Evolutionary conservation across 1,140 invertebrate genomes (phyloP).

Genomic region (Brachionus paranguensis): DNA sequence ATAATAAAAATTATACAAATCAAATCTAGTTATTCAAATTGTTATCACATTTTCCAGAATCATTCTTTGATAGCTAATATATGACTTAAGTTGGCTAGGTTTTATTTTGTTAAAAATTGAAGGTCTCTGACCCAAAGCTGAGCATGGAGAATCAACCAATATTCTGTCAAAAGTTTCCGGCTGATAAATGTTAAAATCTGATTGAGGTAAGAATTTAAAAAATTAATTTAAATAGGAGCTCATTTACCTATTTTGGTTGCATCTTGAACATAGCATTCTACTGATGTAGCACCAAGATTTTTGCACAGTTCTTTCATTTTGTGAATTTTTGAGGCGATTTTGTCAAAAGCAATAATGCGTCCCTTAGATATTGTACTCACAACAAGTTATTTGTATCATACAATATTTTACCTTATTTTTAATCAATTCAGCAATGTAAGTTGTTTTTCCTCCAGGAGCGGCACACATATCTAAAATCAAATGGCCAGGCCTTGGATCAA

Average conservation of each 20-base stretch:
- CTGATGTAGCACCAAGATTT: constrained; percentile 86
- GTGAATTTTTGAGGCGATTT: constrained; percentile 79
- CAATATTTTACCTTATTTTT: constrained; percentile 70
- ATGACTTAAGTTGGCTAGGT: not conserved
- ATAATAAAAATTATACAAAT: not conserved
- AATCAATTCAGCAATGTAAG: constrained; percentile 92
- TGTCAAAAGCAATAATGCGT: constrained; percentile 90
- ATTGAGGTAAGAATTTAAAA: not conserved
- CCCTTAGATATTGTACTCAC: constrained; percentile 57
- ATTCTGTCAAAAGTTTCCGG: constrained; percentile 83
- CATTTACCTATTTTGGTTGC: constrained; percentile 63
- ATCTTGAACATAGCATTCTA: constrained; percentile 82
- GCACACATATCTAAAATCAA: constrained; percentile 90
- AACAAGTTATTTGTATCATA: too few species aligned
- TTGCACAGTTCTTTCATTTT: constrained; percentile 94
- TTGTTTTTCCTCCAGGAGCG: constrained; percentile 95
- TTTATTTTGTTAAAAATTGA: not conserved
- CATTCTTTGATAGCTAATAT: constrained; percentile 9
- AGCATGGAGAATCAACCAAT: constrained; percentile 92
- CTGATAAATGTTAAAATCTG: not conserved
- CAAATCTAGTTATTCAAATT: not conserved
- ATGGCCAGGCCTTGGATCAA: constrained; percentile 81
- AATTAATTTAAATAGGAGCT: not conserved
- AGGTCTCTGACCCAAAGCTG: constrained; percentile 56
- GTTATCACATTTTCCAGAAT: not conserved